A percentile compares a stretch with the other conserved stretches of the same genome.
Evolutionary conservation across 2,113 vertebrate species (phyloP).

Genomic region (Maccullochella peelii): DNA sequence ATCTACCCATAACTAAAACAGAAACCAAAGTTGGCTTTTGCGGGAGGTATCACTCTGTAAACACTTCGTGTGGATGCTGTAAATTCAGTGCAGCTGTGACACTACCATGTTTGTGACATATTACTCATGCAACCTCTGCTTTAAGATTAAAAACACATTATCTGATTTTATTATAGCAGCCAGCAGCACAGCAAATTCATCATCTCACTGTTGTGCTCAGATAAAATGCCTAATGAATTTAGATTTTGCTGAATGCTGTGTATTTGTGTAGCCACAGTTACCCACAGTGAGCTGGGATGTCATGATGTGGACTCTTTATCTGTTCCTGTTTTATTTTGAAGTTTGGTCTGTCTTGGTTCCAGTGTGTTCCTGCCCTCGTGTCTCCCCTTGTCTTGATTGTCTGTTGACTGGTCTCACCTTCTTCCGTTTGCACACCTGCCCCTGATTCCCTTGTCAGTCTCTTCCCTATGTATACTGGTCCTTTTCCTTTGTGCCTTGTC

Average conservation of each 20-base stretch:
- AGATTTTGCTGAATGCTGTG: background rate
- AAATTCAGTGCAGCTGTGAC: background rate
- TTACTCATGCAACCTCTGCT: background rate
- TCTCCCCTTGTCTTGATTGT: no score
- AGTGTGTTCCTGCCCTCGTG: no score
- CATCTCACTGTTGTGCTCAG: background rate
- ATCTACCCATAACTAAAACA: background rate
- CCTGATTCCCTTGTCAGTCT: no score
- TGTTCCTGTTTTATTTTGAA: no score
- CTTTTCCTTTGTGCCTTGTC: no score
- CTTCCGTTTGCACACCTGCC: no score
- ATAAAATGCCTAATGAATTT: background rate
- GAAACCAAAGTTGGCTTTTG: background rate
- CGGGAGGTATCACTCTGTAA: background rate
- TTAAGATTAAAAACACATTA: background rate
- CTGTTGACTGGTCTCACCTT: no score
- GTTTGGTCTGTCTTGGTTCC: no score
- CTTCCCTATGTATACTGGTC: no score
- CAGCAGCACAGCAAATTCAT: background rate
- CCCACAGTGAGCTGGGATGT: background rate
- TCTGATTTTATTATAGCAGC: background rate
- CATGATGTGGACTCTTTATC: no score
- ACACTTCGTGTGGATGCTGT: background rate
- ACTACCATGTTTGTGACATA: background rate
- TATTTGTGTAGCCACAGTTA: background rate